Base-by-base conservation (phyloP, 2,113 vertebrate genomes). In the Haemorhous mexicanus region DNA sequence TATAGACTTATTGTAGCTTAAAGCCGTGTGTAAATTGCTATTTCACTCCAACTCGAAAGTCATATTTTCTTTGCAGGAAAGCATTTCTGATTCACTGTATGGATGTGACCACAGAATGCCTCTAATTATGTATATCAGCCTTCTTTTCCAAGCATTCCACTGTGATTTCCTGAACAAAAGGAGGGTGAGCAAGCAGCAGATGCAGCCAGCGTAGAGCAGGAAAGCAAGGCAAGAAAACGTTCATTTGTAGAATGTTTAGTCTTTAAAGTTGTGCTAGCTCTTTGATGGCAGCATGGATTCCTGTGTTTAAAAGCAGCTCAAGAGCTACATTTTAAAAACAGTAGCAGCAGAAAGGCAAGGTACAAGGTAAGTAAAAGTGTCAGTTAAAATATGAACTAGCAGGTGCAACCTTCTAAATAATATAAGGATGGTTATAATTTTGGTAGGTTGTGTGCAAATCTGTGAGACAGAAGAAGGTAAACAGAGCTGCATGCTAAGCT, bases 401-500 rank as follows among this genome's bases (percentile, higher is more conserved):
- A 96, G 88, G 90, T 96, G 97, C 92, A 95, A 92, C 67, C 77
- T 87, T 96, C 93, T 90, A 93, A 90, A 87, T 92, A 94, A 70
- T 87, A 87, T 91, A 94, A 91, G 30, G 49, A 61, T 59, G 94
- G 49, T 56, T 53, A 46, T 30, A 80, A 76, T 92, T 93, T 93
- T 87, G 84, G 68, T 64, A 95, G 87, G 68, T 86, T 89, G 68
- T 97, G 77, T 92, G 84, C 80, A 95, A 82, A 95, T 82, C 85
- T 86, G 84, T 84, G 87, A 96, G 69, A 89, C 33, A 92, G 81
- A 90, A 80, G 77, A 92, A 73, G 67, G 24, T 86, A 95, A 94
- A 83, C 8, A 37, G 97, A 97, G 97, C 97, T 97, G 90, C 98
- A 98, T 98, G 98, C 98, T 97, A 92, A 98, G 97, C 96, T 96